These are phyloP conservation scores for Leucophora obtusa DNA, from an alignment of 2,888 invertebrate species.

Conservation along the genomic window DNA sequence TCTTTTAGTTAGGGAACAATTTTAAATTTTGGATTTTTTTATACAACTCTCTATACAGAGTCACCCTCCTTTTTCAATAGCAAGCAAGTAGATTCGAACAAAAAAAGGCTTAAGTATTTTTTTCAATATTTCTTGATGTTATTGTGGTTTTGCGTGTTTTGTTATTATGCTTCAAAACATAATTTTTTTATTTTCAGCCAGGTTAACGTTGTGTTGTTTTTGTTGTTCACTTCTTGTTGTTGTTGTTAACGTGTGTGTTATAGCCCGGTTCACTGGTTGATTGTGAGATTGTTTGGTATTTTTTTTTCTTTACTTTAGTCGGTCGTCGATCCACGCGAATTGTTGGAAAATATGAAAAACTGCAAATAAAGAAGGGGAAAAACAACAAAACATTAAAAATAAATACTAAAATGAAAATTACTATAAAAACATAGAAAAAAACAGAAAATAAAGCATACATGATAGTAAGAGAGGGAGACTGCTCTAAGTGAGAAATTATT, in stretches of 20 bases:
- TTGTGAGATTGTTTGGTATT: conserved; percentile 43
- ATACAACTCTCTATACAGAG: background rate
- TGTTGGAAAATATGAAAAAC: conserved; percentile 59
- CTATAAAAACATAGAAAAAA: conserved; percentile 30
- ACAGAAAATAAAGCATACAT: conserved; percentile 1
- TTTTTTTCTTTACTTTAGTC: conserved; percentile 19
- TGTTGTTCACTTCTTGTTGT: conserved; percentile 30
- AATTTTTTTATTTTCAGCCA: conserved; percentile 40
- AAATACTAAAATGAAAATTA: conserved; percentile 56
- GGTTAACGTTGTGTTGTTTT: conserved; percentile 30
- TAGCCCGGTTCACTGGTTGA: conserved; percentile 37
- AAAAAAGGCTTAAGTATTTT: conserved; percentile 38
- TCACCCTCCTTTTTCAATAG: background rate
- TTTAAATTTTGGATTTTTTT: background rate
- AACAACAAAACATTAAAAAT: conserved; percentile 56
- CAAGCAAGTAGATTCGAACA: background rate
- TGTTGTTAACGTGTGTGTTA: conserved; percentile 17
- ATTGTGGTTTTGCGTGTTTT: conserved; percentile 64
- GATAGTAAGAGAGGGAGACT: conserved; percentile 14
- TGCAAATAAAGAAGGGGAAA: conserved; percentile 57
- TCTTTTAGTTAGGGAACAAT: background rate
- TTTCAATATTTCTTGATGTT: conserved; percentile 36
- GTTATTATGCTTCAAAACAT: conserved; percentile 63
- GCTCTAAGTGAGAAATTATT: conserved; percentile 34
- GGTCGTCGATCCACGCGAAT: conserved; percentile 66